Evolutionary conservation across 1,140 invertebrate species (phyloP), one percentile per base, ranked within the genome.

Genomic region (Bicyclus anynana): DNA sequence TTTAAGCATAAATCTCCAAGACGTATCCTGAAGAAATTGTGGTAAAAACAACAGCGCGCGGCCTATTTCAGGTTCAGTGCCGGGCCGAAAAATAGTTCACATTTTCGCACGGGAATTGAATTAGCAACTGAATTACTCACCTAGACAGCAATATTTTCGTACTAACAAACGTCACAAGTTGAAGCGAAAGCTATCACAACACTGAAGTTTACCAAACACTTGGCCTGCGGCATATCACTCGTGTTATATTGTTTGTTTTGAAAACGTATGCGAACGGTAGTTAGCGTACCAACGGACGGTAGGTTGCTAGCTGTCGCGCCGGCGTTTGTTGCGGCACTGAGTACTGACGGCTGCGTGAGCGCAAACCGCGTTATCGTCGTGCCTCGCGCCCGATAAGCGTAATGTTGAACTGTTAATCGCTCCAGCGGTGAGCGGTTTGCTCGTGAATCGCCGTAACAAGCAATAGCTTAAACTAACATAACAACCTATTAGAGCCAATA

Each of bases 151-250:
- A 40, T 35, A 38, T 52, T 62, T 67, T 57, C 37, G 53, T 65
- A 63, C 57, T 38, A 44, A 58, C 48, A 42, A 58, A 62, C 42
- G 49, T 60, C 71, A 74, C 65, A 67, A 62, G 54, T 72, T 72
- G 60, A 69, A 74, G 63, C 76, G 74, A 77, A 77, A 72, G 53
- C 59, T 71, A 73, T 74, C 72, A 83, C 71, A 77, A 72, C 77
- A 83, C 73, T 23, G 23, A 26, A 74, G 74, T 83, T 84, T 80
- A 74, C 58, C 62, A 84, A 87, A 87, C 81, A 84, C 65, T 60
- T 48, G 69, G 58, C 58, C 55, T 66, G 55, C 72, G 62, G 67
- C 73, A 82, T 85, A 81, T 58, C 74, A 74, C 44, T 73, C 70
- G 72, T 70, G 67, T 77, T 75, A 73, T 40, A 1, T 3, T 3